phyloP scores from a whole-genome alignment of 2,797 vertebrate genomes.

The Anisognathus igniventris region DNA sequence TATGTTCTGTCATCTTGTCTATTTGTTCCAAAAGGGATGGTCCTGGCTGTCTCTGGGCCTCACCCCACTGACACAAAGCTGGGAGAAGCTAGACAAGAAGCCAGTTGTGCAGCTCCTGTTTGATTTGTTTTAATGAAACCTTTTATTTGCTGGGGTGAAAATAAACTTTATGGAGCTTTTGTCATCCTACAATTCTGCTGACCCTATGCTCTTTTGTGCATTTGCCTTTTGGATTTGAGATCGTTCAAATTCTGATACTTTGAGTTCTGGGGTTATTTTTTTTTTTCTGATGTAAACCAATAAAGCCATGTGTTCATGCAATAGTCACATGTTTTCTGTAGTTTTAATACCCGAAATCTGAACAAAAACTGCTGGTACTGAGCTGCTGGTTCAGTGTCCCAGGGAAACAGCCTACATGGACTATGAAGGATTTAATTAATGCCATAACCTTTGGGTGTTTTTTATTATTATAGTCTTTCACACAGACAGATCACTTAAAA shows the following conservation, averaged over 20 bases:
- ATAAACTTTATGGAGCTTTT: neutral
- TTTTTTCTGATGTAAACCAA: neutral
- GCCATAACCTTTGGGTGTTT: neutral
- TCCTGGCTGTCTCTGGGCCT: neutral
- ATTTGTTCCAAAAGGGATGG: neutral
- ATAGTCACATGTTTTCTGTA: neutral
- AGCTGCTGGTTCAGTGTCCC: neutral
- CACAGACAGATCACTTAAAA: neutral
- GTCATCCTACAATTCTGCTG: neutral
- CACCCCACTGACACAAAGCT: neutral
- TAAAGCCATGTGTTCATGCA: neutral
- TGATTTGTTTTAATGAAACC: neutral
- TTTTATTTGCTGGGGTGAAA: neutral
- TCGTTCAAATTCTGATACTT: neutral
- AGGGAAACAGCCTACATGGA: neutral
- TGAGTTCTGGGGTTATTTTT: accelerated
- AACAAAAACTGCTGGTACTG: neutral
- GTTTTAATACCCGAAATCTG: neutral
- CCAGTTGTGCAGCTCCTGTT: neutral
- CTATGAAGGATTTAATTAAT: neutral
- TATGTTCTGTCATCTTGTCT: neutral
- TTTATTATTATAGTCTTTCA: neutral
- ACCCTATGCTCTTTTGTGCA: neutral
- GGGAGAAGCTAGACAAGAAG: neutral
- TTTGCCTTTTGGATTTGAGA: neutral